Evolutionary conservation across 2,797 vertebrate genomes (phyloP).

Genomic region (Sebastes baramenuke): DNA sequence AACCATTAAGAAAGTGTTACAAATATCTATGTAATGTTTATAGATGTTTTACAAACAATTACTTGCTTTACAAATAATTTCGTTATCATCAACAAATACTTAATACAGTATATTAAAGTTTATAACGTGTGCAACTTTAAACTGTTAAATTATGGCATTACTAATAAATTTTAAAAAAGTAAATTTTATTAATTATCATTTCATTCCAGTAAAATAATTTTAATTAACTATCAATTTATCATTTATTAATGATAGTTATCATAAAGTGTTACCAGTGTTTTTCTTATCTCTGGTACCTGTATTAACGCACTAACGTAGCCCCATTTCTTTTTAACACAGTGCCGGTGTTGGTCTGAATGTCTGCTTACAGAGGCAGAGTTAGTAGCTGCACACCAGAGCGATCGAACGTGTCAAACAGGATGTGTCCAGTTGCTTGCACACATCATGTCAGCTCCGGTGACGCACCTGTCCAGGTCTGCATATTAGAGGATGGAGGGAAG

Average conservation of each 20-base stretch:
- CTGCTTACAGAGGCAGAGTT: neutral
- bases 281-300: neutral
- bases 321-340: neutral
- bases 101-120: too few relatives aligned
- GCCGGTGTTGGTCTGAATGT: neutral
- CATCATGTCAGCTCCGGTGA: too few relatives aligned
- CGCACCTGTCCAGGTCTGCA: neutral
- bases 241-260: too few relatives aligned
- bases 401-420: neutral
- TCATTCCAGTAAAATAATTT: fast-evolving
- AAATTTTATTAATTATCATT: too few relatives aligned
- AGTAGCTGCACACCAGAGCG: too few relatives aligned
- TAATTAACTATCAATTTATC: too few relatives aligned
- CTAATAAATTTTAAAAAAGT: fast-evolving
- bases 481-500: neutral
- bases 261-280: neutral
- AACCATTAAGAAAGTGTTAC: too few relatives aligned
- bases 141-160: too few relatives aligned
- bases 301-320: neutral
- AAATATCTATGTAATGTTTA: too few relatives aligned
- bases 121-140: too few relatives aligned
- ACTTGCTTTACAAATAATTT: too few relatives aligned
- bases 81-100: fast-evolving
- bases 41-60: too few relatives aligned
- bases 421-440: neutral